Percentiles rank a stretch among this genome's conserved stretches.
These are phyloP conservation scores for Palaemon carinicauda DNA, from an alignment of 1,140 invertebrate species.

Conservation along the genomic window DNA sequence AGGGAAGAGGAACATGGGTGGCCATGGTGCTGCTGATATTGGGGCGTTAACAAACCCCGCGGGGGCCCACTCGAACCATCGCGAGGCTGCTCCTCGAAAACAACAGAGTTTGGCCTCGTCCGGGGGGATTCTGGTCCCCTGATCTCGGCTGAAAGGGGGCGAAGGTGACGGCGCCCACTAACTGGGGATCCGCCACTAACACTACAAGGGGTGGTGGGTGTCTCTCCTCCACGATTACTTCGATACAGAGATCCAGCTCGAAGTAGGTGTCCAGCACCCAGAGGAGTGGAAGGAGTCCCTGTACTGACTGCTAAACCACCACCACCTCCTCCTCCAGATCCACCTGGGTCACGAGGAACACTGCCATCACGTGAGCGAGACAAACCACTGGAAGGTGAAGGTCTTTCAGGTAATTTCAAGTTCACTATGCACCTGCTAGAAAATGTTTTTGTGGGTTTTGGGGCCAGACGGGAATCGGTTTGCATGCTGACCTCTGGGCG, in stretches of 20 bases:
- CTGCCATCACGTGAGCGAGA: slow-evolving; percentile 43
- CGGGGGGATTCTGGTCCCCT: slow-evolving; percentile 46
- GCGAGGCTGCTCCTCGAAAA: slow-evolving; percentile 56
- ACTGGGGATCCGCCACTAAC: slow-evolving; percentile 29
- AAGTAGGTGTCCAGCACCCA: slow-evolving; percentile 53
- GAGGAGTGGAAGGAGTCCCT: slow-evolving; percentile 41
- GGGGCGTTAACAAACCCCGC: slow-evolving; percentile 34
- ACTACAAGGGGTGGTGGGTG: slow-evolving; percentile 26
- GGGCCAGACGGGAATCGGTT: slow-evolving; percentile 17
- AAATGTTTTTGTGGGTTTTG: slow-evolving; percentile 55
- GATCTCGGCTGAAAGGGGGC: slow-evolving; percentile 5
- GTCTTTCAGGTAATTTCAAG: slow-evolving; percentile 54
- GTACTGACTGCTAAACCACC: slow-evolving; percentile 28
- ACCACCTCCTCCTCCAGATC: neutral
- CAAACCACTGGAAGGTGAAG: slow-evolving; percentile 15
- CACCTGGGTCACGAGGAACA: slow-evolving; percentile 25
- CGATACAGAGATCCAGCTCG: slow-evolving; percentile 51
- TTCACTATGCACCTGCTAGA: slow-evolving; percentile 58
- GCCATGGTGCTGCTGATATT: slow-evolving; percentile 27
- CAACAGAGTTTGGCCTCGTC: slow-evolving; percentile 57
- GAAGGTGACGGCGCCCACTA: slow-evolving; percentile 35
- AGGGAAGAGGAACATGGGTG: slow-evolving; percentile 31
- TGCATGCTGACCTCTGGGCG: neutral
- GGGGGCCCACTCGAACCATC: slow-evolving; percentile 11
- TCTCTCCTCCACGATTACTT: neutral